A percentile compares a stretch with the other conserved stretches of the same genome.
phyloP scores from a whole-genome alignment of 2,797 vertebrate genomes.

The Alosa sapidissima region DNA sequence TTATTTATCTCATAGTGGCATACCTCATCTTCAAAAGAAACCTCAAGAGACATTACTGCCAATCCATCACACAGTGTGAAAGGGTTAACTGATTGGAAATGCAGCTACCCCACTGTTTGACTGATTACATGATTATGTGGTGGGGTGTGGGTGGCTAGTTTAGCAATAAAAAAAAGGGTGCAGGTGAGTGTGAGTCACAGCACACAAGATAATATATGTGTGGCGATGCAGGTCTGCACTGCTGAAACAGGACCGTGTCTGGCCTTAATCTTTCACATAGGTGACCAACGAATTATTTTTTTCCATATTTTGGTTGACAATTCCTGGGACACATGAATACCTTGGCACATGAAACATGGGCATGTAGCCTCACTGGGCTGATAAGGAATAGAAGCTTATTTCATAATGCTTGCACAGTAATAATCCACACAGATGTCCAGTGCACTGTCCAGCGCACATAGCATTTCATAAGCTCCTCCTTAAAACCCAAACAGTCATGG shows the following conservation, averaged over 20 bases:
- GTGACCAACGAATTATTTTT: no score
- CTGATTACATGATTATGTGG: constrained; percentile 56
- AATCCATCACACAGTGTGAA: constrained; percentile 26
- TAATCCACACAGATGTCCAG: no score
- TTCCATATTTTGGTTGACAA: no score
- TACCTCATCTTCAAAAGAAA: constrained; percentile 27
- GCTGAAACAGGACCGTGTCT: neutral
- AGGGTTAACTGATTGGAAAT: constrained; percentile 56
- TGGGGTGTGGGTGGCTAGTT: constrained; percentile 42
- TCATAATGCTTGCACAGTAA: no score
- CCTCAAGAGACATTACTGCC: neutral
- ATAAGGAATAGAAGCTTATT: no score
- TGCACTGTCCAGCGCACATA: no score
- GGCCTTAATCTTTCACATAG: neutral
- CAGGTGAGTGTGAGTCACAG: constrained; percentile 44
- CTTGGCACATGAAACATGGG: no score
- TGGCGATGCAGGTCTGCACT: neutral
- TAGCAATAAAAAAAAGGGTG: constrained; percentile 36
- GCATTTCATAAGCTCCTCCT: neutral
- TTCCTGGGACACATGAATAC: no score
- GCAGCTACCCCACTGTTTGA: constrained; percentile 41
- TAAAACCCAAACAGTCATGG: neutral
- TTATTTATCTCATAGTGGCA: no score
- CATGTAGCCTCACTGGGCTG: no score
- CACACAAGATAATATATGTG: neutral